A percentile compares a stretch with the other conserved stretches of the same genome.
phyloP scores from a whole-genome alignment of 2,797 vertebrate species.

The Lates japonicus region DNA sequence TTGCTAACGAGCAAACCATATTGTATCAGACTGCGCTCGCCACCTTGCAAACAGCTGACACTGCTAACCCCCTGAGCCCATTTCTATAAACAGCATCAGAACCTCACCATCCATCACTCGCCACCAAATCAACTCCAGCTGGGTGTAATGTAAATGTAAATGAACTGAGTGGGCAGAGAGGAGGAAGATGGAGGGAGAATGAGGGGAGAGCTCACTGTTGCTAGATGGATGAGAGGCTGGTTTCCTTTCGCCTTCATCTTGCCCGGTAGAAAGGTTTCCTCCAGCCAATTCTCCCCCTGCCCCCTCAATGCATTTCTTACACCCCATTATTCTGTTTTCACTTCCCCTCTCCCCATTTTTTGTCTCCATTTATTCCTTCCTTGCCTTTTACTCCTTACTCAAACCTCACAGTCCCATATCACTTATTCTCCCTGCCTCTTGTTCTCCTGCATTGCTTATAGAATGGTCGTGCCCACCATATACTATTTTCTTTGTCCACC shows the following conservation, averaged over 20 bases:
- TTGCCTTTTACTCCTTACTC: constrained; percentile 11
- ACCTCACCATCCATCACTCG: constrained; percentile 74
- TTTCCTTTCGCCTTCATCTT: constrained; percentile 23
- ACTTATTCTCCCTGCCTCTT: not conserved
- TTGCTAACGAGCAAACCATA: constrained; percentile 55
- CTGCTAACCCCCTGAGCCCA: constrained; percentile 67
- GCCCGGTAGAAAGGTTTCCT: constrained; percentile 32
- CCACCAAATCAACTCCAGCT: constrained; percentile 79
- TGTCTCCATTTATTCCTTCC: not conserved
- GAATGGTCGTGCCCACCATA: no score
- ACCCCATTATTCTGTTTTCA: constrained; percentile 6
- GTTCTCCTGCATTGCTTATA: not conserved
- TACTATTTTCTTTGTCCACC: not conserved
- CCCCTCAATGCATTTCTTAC: constrained; percentile 4
- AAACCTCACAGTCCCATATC: constrained; percentile 1
- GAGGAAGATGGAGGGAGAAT: constrained; percentile 44
- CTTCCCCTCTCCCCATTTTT: not conserved
- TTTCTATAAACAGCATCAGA: constrained; percentile 75
- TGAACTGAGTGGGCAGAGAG: constrained; percentile 75
- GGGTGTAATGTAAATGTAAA: constrained; percentile 85
- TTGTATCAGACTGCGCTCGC: constrained; percentile 35
- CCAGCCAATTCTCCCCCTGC: constrained; percentile 24
- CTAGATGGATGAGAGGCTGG: constrained; percentile 50
- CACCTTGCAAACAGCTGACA: constrained; percentile 72
- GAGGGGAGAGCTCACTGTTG: constrained; percentile 35